These are phyloP conservation scores for Sebastes trivittatus DNA, from an alignment of 2,797 vertebrate species.

Conservation along the genomic window DNA sequence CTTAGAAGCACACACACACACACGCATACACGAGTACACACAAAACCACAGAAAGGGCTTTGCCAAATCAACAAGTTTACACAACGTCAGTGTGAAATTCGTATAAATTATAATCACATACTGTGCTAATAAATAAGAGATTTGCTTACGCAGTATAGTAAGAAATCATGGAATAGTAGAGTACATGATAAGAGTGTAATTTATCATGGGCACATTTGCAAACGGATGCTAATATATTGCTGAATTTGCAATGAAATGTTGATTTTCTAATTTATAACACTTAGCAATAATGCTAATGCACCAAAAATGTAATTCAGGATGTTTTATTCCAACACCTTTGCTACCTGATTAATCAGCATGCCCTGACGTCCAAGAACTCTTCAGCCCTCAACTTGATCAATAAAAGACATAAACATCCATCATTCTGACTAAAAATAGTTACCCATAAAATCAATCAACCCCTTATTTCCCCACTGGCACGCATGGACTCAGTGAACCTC, in stretches of 20 bases:
- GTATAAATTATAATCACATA: constrained; percentile 54
- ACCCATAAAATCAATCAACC: constrained; percentile 73
- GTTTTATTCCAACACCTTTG: constrained; percentile 64
- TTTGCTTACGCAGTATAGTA: constrained; percentile 58
- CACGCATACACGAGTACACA: constrained; percentile 60
- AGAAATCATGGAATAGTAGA: constrained; percentile 50
- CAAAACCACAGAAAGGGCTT: constrained; percentile 56
- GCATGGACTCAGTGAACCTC: constrained; percentile 59
- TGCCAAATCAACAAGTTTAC: constrained; percentile 74
- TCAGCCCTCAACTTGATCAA: constrained; percentile 72
- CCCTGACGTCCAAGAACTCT: constrained; percentile 51
- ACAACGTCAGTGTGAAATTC: constrained; percentile 40
- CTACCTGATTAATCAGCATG: constrained; percentile 71
- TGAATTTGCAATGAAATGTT: constrained; percentile 69
- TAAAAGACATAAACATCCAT: constrained; percentile 81
- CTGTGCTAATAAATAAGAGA: constrained; percentile 49
- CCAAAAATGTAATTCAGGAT: constrained; percentile 60
- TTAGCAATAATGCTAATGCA: constrained; percentile 75
- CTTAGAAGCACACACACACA: constrained; percentile 68
- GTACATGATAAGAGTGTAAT: constrained; percentile 54
- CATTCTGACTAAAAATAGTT: constrained; percentile 79
- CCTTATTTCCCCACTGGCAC: constrained; percentile 69
- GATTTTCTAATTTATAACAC: constrained; percentile 71
- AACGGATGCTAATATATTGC: constrained; percentile 67
- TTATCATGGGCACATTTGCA: constrained; percentile 60